These are phyloP conservation scores for Saccostrea echinata DNA, from an alignment of 1,140 invertebrate species.

Conservation along the genomic window DNA sequence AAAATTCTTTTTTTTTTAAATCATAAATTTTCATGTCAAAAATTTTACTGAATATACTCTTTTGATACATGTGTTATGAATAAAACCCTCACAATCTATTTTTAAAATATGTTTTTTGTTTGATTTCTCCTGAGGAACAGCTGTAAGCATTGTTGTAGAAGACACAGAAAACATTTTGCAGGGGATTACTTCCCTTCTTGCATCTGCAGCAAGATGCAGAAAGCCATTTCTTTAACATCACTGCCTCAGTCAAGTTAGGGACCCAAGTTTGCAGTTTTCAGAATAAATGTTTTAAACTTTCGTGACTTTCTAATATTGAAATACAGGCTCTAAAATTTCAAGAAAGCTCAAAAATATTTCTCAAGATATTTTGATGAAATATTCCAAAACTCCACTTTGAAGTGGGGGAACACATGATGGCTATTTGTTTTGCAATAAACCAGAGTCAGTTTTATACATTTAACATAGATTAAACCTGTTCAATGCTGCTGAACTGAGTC, in stretches of 20 bases:
- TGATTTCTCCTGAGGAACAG: neutral
- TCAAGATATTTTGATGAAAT: conserved; percentile 9
- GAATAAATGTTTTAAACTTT: too few species aligned
- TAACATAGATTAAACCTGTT: conserved; percentile 37
- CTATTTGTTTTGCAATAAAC: conserved; percentile 37
- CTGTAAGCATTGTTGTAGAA: neutral
- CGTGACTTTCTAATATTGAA: neutral
- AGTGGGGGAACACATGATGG: conserved; percentile 27
- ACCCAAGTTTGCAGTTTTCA: too few species aligned
- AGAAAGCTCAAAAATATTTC: neutral
- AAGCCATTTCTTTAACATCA: neutral
- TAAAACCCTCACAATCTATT: neutral
- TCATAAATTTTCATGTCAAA: neutral
- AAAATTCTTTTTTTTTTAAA: neutral
- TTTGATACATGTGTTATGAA: neutral
- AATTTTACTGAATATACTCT: conserved; percentile 1
- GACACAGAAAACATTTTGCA: neutral
- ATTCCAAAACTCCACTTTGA: conserved; percentile 35
- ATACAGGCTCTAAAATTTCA: neutral
- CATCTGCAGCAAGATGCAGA: conserved; percentile 15
- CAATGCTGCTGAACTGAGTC: conserved; percentile 21
- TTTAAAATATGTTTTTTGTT: neutral
- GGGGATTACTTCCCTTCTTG: conserved; percentile 12
- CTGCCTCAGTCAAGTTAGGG: too few species aligned
- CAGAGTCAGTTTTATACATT: conserved; percentile 39